Evolutionary conservation across 2,113 vertebrate species (phyloP), one percentile per base, ranked within the genome.

Genomic region (Pachyramphus minor): DNA sequence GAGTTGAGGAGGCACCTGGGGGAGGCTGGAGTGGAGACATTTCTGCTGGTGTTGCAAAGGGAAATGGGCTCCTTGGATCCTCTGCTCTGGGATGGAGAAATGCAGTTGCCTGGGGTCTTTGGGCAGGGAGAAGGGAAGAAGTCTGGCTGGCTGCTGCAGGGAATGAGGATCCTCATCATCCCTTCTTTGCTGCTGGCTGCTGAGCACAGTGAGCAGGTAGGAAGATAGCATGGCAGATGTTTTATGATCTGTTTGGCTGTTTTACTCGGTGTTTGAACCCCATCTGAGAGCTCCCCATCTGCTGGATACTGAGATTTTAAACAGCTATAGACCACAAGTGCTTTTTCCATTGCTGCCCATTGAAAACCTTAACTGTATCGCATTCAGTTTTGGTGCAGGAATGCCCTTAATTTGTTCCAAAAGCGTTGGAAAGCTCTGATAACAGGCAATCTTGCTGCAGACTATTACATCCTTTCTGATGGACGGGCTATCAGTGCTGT

Each of bases 391-490:
- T 71, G 86, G 76, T 92, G 84, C 80, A 68, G 94, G 56, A 79
- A 84, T 78, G 73, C 56, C 93, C 77, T 84, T 93, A 94, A 97
- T 97, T 95, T 94, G 91, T 89, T 96, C 81, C 84, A 78, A 95
- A 95, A 93, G 47, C 9, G 1, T 93, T 87, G 91, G 89, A 95
- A 93, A 89, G 87, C 91, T 82, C 87, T 91, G 93, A 93, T 95
- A 95, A 89, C 64, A 79, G 89, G 91, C 87, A 95, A 79, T 96
- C 95, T 82, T 45, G 41, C 95, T 64, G 74, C 84, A 89, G 93
- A 91, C 74, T 53, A 39, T 95, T 50, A 23, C 78, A 73, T 93
- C 84, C 62, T 60, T 79, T 14, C 66, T 94, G 95, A 95, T 91
- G 89, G 84, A 95, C 5, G 14, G 84, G 81, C 41, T 95, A 86